Evolutionary conservation across 2,888 invertebrate species (phyloP), one percentile per base, ranked within the genome.

Genomic region (Criorhina ranunculi): DNA sequence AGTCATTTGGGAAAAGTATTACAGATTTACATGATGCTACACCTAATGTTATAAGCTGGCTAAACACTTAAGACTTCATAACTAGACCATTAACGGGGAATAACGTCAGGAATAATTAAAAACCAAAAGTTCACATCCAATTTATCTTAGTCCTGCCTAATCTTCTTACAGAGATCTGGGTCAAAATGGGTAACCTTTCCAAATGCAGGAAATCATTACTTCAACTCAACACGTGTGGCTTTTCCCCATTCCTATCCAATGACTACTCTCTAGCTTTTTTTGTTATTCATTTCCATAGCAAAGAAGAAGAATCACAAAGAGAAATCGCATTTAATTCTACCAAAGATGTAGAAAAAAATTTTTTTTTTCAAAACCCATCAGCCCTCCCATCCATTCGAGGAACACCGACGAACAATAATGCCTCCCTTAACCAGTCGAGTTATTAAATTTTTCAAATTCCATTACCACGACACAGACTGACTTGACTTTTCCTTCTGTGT

Each of bases 381-480:
- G 11, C 9, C 12, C 17, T 17, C 55, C 44, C 24, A 19, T 8
- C 46, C 62, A 5, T n/a, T 19, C 9, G 40, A 24, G 24, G 24
- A 24, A 15, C 19, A 37, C n/a, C 6, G 19, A 51, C 19, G 60
- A 53, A 40, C 46, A 57, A 35, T 57, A 55, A 57, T 33, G 29
- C 31, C 8, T 35, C 24, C 19, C 35, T 35, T 59, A 29, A 42
- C 55, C 70, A 77, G 57, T 62, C 31, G 64, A 55, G 60, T 88
- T 88, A 88, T 88, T 88, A 88, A 88, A 88, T 88, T 87, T 87
- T 88, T 87, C 80, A 87, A 87, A 88, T 88, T 88, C 88, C 88
- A 88, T 88, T 87, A 88, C 72, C 59, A 51, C 69, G 9, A 51
- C 17, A 66, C 17, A 66, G 67, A 70, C 51, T 49, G 76, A 40